Evolutionary conservation across 2,797 vertebrate genomes (phyloP).

Genomic region (Argya squamiceps): DNA sequence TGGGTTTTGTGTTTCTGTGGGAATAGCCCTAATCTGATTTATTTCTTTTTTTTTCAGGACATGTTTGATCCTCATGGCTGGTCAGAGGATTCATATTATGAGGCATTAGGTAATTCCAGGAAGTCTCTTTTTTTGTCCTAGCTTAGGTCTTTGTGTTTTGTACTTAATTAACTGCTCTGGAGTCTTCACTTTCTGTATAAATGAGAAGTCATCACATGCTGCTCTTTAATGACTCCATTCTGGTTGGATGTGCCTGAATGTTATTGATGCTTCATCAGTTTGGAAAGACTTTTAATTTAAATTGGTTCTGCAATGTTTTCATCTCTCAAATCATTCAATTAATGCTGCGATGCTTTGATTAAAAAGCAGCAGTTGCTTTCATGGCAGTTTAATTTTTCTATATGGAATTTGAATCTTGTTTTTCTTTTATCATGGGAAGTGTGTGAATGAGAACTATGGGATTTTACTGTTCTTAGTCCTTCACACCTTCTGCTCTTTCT

Average conservation of each 20-base stretch:
- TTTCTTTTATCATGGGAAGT: neutral
- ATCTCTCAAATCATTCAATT: neutral
- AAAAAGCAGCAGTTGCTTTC: neutral
- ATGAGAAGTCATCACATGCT: constrained; percentile 44
- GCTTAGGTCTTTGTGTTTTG: constrained; percentile 1
- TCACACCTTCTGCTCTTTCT: neutral
- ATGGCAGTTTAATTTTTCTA: neutral
- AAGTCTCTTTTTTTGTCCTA: neutral
- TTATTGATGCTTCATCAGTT: constrained; percentile 27
- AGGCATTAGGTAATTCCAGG: constrained; percentile 83
- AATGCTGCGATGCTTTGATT: neutral
- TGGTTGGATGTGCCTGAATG: constrained; percentile 31
- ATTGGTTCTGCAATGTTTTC: neutral
- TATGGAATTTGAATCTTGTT: neutral
- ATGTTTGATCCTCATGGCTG: constrained; percentile 99
- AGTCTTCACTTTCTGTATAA: constrained; percentile 4
- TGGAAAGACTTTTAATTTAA: constrained; percentile 38
- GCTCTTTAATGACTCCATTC: neutral
- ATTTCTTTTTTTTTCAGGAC: constrained; percentile 75
- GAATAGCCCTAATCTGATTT: neutral
- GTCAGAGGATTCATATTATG: constrained; percentile 97
- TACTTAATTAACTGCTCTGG: constrained; percentile 38
- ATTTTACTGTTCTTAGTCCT: neutral
- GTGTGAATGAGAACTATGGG: neutral
- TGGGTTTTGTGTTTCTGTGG: neutral